A percentile compares a stretch with the other conserved stretches of the same genome.
Conservation (phyloP, 2,888 invertebrate species). For the Sinopyrophorus schimmeli region DNA sequence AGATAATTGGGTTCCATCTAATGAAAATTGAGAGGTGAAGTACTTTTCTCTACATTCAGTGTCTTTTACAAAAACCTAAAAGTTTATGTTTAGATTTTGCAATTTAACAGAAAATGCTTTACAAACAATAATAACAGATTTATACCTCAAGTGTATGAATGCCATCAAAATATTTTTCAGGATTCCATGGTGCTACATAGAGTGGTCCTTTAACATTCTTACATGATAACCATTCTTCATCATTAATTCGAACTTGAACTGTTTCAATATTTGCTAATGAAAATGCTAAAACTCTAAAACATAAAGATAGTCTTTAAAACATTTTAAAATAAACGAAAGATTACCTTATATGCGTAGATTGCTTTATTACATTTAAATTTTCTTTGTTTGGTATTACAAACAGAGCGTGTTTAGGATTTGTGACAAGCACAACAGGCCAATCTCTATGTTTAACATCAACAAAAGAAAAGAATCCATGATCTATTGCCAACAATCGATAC, state of each 20-base stretch:
- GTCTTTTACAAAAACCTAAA: conserved; percentile 64
- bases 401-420: conserved; percentile 87
- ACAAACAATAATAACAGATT: not conserved
- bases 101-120: conserved; percentile 4
- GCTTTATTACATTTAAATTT: conserved; percentile 65
- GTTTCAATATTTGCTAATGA: conserved; percentile 66
- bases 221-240: conserved; percentile 67
- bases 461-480: conserved; percentile 88
- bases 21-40: conserved; percentile 72
- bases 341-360: conserved; percentile 78
- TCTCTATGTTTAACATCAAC: conserved; percentile 72
- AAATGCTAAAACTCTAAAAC: conserved; percentile 74
- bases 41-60: conserved; percentile 59
- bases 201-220: conserved; percentile 67
- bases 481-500: conserved; percentile 81
- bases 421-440: conserved; percentile 83
- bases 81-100: conserved; percentile 24
- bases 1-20: conserved; percentile 70
- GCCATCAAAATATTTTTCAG: conserved; percentile 65
- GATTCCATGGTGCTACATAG: conserved; percentile 74
- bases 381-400: conserved; percentile 75
- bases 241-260: conserved; percentile 71
- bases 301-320: conserved; percentile 25
- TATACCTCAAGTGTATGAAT: conserved; percentile 68
- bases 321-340: conserved; percentile 3